Percentiles rank a stretch among this genome's conserved stretches.
These are phyloP conservation scores for Tupiocoris notatus DNA, from an alignment of 2,888 invertebrate species.

Conservation along the genomic window DNA sequence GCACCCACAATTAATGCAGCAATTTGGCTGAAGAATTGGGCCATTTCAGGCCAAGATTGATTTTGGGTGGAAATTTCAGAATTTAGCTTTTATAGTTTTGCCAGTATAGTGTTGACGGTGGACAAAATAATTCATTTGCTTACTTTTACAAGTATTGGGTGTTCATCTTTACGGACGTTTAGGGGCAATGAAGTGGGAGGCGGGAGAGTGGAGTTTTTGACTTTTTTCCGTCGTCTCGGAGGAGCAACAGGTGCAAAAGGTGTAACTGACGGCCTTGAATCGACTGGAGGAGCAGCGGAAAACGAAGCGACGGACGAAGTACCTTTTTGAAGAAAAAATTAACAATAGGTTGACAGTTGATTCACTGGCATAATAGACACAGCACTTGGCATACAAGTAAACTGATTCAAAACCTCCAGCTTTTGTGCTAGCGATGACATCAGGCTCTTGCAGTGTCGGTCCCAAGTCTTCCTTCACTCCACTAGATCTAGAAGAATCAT, in stretches of 20 bases:
- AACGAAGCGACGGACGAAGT: not conserved
- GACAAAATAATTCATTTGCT: not conserved
- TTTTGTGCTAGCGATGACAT: constrained; percentile 90
- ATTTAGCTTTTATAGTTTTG: no score
- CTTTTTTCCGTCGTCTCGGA: constrained; percentile 75
- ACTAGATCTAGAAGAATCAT: not conserved
- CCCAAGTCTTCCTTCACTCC: not conserved
- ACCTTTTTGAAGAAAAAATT: not conserved
- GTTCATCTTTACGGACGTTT: constrained; percentile 33
- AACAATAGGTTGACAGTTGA: not conserved
- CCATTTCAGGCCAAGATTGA: no score
- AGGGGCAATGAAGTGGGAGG: constrained; percentile 42
- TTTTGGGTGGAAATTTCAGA: no score
- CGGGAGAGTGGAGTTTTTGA: constrained; percentile 52
- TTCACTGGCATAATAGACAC: no score
- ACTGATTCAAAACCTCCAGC: constrained; percentile 50
- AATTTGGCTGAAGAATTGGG: no score
- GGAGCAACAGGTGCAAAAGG: constrained; percentile 64
- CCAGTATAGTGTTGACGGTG: no score
- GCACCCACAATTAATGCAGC: no score
- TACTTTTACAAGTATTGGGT: constrained; percentile 42
- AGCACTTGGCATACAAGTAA: not conserved
- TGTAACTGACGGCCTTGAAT: constrained; percentile 5
- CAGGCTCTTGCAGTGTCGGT: constrained; percentile 67
- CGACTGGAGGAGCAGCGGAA: constrained; percentile 47